Evolutionary conservation across 2,888 invertebrate genomes (phyloP), one percentile per base, ranked within the genome.

Genomic region (Argyresthia goedartella): DNA sequence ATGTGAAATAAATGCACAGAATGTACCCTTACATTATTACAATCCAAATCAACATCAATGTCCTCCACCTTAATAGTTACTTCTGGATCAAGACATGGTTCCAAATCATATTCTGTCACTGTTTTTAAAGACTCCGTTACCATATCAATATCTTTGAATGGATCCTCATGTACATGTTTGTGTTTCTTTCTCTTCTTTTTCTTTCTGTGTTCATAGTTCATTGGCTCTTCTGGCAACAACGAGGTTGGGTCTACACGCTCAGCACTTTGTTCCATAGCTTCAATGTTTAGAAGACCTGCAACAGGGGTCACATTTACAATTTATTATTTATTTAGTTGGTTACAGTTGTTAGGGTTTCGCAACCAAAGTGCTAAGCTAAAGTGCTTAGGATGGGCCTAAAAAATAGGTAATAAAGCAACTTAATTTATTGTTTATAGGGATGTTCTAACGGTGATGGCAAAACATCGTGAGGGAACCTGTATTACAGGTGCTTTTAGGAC

Each of bases 11-110:
- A 15, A 1, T 6, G 52, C 16, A 14, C 7, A 43, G 46, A 39
- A 47, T 7, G n/a, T 35, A 9, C 2, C 42, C 80, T 75, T 61
- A 86, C 85, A 69, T 84, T 82, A 70, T 81, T 75, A 61, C 79
- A 78, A 69, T 85, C 81, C 57, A 85, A 62, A 52, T 80, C 79
- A 1, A 85, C 82, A 59, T 86, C 82, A 56, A 86, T 85, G 62
- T 81, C 76, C 56, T 86, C 85, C 11, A 76, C 85, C 59, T 86
- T 86, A 11, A 85, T 82, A 55, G 65, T 75, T 25, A 84, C 77
- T 56, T 84, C 84, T 0, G 84, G 76, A 51, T 84, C 82, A 43
- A 84, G 60, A 14, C 13, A 11, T 39, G 9, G 16, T 13, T 14
- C n/a, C 47, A 47, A 41, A 39, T 11, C 36, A 14, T 9, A 16